These are phyloP conservation scores for Aleadryas rufinucha DNA, from an alignment of 2,113 vertebrate species.

Conservation along the genomic window DNA sequence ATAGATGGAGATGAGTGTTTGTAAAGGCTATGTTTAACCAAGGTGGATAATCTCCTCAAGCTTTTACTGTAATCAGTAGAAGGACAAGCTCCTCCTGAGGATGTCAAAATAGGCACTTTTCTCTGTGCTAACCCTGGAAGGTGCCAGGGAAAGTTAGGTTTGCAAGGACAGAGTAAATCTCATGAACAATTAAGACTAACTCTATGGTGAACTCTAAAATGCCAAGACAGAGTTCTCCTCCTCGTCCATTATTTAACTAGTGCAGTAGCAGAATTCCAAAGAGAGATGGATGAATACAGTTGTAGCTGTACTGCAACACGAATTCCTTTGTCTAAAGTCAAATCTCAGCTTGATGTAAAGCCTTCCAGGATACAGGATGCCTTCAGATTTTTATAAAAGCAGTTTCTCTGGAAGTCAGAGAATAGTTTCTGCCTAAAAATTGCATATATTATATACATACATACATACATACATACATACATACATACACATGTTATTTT, in stretches of 20 bases:
- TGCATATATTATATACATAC: neutral
- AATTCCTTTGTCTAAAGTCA: neutral
- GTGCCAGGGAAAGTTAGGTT: neutral
- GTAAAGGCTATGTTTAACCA: neutral
- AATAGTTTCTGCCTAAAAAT: neutral
- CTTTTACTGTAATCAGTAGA: neutral
- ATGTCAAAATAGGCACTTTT: neutral
- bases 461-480: neutral
- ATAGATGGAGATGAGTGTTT: neutral
- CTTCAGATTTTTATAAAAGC: neutral
- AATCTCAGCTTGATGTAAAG: neutral
- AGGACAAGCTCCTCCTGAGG: neutral
- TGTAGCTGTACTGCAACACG: neutral
- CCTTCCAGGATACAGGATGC: neutral
- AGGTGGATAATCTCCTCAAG: neutral
- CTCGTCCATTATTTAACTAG: neutral
- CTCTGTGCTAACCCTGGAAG: neutral
- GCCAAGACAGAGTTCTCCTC: neutral
- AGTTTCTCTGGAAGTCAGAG: neutral
- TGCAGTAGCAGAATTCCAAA: neutral
- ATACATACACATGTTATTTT: neutral
- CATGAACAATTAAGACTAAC: neutral
- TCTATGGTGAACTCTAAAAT: neutral
- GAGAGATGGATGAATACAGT: neutral
- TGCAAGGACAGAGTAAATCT: slow-evolving; percentile 1